These are phyloP conservation scores for Bufo gargarizans DNA, from an alignment of 2,113 vertebrate species.

Conservation along the genomic window DNA sequence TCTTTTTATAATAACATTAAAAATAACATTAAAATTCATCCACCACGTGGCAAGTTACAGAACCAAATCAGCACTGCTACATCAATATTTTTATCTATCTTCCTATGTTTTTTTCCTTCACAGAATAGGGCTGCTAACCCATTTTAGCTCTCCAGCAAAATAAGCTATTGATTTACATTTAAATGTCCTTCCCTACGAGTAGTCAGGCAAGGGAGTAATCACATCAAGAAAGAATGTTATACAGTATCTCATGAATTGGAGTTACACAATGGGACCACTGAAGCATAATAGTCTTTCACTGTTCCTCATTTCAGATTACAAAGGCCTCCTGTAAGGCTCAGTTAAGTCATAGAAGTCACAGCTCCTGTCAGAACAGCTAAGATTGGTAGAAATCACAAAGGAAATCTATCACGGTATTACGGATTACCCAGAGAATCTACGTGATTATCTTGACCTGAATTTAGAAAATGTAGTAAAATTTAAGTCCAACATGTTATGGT, in stretches of 20 bases:
- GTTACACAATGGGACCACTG: slow-evolving; percentile 46
- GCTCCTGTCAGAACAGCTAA: slow-evolving; percentile 28
- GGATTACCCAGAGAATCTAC: not conserved
- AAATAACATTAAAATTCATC: no score
- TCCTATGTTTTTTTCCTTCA: not conserved
- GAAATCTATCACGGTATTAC: not conserved
- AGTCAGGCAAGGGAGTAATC: slow-evolving; percentile 44
- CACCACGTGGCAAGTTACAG: no score
- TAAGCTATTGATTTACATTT: slow-evolving; percentile 51
- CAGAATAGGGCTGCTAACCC: not conserved
- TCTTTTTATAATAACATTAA: no score
- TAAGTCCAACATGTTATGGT: not conserved
- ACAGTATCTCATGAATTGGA: slow-evolving; percentile 54
- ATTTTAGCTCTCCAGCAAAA: slow-evolving; percentile 10
- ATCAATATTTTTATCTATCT: not conserved
- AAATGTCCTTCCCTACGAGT: slow-evolving; percentile 41
- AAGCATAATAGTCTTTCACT: slow-evolving; percentile 52
- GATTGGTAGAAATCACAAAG: not conserved
- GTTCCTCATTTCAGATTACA: slow-evolving; percentile 54
- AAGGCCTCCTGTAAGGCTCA: slow-evolving; percentile 49
- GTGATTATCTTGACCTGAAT: not conserved
- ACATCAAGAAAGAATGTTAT: slow-evolving; percentile 51
- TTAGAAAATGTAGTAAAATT: not conserved
- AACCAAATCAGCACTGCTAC: not conserved
- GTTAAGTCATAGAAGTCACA: slow-evolving; percentile 44